Conservation (phyloP, 92 coral and sea anemone genomes). For the Umimayanthus chanpuru region DNA sequence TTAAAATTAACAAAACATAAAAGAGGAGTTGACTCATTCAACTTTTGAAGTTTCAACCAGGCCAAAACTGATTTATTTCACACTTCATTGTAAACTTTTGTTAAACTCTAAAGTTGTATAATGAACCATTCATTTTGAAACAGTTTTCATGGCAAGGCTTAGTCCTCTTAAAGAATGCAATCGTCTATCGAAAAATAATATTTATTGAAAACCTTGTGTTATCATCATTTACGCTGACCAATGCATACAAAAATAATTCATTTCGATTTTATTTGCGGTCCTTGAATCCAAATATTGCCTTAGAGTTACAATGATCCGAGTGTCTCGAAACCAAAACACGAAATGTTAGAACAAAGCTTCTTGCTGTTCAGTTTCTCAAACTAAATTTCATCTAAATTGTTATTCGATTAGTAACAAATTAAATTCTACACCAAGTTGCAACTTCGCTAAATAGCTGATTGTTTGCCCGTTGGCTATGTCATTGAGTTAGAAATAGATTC, state of each 20-base stretch:
- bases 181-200: slow-evolving; percentile 9
- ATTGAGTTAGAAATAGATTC: background rate
- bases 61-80: background rate
- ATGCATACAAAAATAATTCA: slow-evolving; percentile 26
- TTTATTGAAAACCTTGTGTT: background rate
- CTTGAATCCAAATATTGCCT: slow-evolving; percentile 37
- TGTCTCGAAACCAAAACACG: slow-evolving; percentile 19
- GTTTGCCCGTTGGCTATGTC: background rate
- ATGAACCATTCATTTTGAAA: slow-evolving; percentile 22
- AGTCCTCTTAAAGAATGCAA: slow-evolving; percentile 25
- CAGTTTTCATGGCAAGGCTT: slow-evolving; percentile 45
- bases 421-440: background rate
- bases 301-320: slow-evolving; percentile 12
- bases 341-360: background rate
- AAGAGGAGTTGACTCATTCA: background rate
- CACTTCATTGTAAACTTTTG: slow-evolving; percentile 6
- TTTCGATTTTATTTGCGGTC: slow-evolving; percentile 1
- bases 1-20: background rate
- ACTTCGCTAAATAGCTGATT: background rate
- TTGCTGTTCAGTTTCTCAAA: background rate
- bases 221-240: slow-evolving; percentile 18
- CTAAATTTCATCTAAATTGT: background rate
- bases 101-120: slow-evolving; percentile 17
- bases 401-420: background rate
- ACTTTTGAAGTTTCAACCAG: background rate